phyloP scores from a whole-genome alignment of 35 echinoderm and acorn worm species.

The Hemicentrotus pulcherrimus region DNA sequence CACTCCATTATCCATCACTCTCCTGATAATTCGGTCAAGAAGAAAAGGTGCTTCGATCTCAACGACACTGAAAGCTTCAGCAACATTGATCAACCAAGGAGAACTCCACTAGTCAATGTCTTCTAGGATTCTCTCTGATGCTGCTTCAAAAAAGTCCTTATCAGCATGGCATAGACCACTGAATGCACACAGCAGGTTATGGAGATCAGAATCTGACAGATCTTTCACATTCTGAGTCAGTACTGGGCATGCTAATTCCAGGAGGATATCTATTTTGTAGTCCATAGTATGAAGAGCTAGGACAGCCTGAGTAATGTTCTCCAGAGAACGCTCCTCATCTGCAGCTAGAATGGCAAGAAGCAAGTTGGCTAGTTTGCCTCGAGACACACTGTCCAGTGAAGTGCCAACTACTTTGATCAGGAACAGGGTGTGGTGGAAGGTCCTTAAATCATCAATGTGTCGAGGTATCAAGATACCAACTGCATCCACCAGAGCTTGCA shows the following conservation, averaged over 20 bases:
- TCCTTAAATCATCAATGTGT: background rate
- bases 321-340: constrained; percentile 14
- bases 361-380: constrained; percentile 36
- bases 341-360: constrained; percentile 34
- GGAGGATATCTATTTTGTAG: constrained; percentile 34
- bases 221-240: background rate
- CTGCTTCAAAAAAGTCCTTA: constrained; percentile 39
- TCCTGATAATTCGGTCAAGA: background rate
- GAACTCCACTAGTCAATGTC: background rate
- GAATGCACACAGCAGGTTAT: constrained; percentile 22
- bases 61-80: background rate
- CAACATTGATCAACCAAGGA: constrained; percentile 16
- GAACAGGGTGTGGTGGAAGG: background rate
- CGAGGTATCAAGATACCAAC: constrained; percentile 23
- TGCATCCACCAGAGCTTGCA: constrained; percentile 34
- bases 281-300: constrained; percentile 22
- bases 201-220: background rate
- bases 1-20: background rate
- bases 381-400: background rate
- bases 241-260: constrained; percentile 29
- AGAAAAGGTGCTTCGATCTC: constrained; percentile 1
- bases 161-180: background rate
- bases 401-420: background rate
- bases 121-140: constrained; percentile 29
- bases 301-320: constrained; percentile 25